phyloP scores from a whole-genome alignment of 2,888 invertebrate genomes.

The Glaucopsyche alexis region DNA sequence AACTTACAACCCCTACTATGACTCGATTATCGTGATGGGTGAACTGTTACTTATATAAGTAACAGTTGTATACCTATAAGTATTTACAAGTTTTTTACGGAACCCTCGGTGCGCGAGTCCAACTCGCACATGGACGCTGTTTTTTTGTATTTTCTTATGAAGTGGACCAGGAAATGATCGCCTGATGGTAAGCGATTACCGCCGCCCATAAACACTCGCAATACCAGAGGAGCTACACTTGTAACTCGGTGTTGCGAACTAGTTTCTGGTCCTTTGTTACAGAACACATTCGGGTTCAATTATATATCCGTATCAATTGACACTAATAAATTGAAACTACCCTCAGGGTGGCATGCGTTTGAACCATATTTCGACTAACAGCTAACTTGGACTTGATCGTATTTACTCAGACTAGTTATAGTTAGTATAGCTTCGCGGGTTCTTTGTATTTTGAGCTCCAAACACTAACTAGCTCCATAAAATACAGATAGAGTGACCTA shows the following conservation, averaged over 20 bases:
- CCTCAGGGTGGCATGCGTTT: background rate
- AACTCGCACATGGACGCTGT: no score
- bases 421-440: constrained; percentile 69
- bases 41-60: no score
- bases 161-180: no score
- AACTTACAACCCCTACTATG: no score
- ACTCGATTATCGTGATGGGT: no score
- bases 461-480: constrained; percentile 69
- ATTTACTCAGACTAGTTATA: constrained; percentile 70
- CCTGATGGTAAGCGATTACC: no score
- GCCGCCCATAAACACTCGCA: no score
- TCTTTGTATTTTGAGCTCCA: constrained; percentile 70
- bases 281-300: background rate
- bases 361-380: constrained; percentile 73
- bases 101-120: no score
- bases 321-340: constrained; percentile 11
- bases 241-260: no score
- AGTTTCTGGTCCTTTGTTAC: background rate
- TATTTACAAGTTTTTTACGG: no score
- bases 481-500: constrained; percentile 35
- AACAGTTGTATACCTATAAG: no score
- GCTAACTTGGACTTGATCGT: constrained; percentile 71
- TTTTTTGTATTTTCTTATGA: background rate
- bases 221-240: no score
- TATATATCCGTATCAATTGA: constrained; percentile 5